A percentile compares a stretch with the other conserved stretches of the same genome.
Evolutionary conservation across 2,113 vertebrate genomes (phyloP).

Genomic region (Castor canadensis): DNA sequence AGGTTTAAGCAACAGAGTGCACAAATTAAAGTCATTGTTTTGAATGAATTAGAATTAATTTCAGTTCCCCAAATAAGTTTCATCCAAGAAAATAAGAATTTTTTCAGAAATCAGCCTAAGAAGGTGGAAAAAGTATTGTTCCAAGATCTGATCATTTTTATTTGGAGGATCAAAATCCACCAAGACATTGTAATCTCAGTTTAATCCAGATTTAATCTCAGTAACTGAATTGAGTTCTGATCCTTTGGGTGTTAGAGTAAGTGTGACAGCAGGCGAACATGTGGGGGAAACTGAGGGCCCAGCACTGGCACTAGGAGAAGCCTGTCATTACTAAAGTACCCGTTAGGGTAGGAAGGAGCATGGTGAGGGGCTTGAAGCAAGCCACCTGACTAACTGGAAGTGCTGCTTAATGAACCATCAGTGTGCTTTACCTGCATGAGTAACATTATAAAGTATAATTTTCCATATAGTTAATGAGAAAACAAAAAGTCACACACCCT

Average conservation of each 20-base stretch:
- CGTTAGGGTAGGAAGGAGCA: too few species aligned
- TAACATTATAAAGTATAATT: constrained; percentile 26
- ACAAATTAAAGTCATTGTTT: not conserved
- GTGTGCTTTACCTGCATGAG: not conserved
- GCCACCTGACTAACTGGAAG: not conserved
- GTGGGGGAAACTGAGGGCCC: not conserved
- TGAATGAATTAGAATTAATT: not conserved
- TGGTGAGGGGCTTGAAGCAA: too few species aligned
- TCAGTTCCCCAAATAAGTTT: not conserved
- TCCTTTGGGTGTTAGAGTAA: not conserved
- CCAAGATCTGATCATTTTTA: not conserved
- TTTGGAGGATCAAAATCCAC: not conserved
- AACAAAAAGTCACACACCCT: constrained; percentile 32
- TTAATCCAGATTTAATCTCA: not conserved
- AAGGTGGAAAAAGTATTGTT: not conserved
- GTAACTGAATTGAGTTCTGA: not conserved
- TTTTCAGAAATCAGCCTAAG: not conserved
- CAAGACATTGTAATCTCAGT: not conserved
- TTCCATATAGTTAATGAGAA: not conserved
- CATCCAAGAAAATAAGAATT: not conserved
- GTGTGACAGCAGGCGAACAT: not conserved
- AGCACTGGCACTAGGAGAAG: not conserved
- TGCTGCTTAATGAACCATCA: not conserved
- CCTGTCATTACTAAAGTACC: fast-evolving
- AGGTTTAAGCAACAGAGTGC: not conserved